These are phyloP conservation scores for Montifringilla adamsi DNA, from an alignment of 2,113 vertebrate species.

Conservation along the genomic window DNA sequence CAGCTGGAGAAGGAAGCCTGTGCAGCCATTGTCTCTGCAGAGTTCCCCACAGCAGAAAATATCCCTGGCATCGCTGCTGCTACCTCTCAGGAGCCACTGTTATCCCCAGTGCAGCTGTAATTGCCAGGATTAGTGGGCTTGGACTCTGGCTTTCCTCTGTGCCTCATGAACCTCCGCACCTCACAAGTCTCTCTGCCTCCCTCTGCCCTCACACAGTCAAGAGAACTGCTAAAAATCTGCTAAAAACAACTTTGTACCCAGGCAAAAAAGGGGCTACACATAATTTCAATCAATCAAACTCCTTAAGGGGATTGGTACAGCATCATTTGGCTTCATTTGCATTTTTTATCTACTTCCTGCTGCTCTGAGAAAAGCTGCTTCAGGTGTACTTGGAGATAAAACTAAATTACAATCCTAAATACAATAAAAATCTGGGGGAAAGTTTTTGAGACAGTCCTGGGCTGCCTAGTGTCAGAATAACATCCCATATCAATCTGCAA, in stretches of 20 bases:
- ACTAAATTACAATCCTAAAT: not conserved
- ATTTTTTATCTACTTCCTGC: not conserved
- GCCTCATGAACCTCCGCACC: not conserved
- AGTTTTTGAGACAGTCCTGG: not conserved
- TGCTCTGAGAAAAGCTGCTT: not conserved
- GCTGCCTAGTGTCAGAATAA: not conserved
- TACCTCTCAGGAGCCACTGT: not conserved
- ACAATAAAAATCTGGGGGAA: not conserved
- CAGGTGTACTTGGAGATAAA: not conserved
- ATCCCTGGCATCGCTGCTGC: not conserved
- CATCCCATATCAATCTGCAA: not conserved
- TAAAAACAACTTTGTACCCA: not conserved
- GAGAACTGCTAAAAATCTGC: not conserved
- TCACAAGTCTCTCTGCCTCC: not conserved
- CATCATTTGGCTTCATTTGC: not conserved
- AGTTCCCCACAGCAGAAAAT: not conserved
- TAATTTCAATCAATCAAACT: not conserved
- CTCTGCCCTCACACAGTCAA: not conserved
- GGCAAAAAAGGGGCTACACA: not conserved
- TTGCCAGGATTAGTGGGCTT: not conserved
- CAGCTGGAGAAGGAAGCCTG: not conserved
- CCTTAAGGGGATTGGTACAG: not conserved
- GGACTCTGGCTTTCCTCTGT: not conserved
- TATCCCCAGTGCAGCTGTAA: not conserved
- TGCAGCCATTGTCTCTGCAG: not conserved